Conservation (phyloP, 2,888 invertebrate genomes). For the Drosophila paranaensis region DNA sequence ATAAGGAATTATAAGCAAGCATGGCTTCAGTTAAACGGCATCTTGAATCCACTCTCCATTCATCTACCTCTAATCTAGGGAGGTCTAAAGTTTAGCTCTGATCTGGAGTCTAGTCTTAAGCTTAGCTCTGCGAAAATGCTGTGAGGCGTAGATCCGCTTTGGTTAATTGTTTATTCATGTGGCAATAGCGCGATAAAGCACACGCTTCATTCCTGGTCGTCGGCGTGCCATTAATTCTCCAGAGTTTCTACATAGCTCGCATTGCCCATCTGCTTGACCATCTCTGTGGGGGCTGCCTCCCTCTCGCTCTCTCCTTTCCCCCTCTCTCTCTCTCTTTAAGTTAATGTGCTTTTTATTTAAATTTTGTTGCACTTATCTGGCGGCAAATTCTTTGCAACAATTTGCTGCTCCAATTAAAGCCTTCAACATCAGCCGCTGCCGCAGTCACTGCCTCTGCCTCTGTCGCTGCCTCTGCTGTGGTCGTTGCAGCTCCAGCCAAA, state of each 20-base stretch:
- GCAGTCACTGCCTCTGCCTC: neutral
- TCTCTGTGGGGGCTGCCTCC: conserved; percentile 15
- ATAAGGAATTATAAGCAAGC: neutral
- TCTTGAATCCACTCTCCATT: neutral
- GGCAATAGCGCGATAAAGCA: conserved; percentile 28
- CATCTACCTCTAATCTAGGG: too few species aligned
- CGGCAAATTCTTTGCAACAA: conserved; percentile 76
- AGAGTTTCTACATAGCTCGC: conserved; percentile 56
- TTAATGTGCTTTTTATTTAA: conserved; percentile 59
- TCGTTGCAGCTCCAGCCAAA: neutral
- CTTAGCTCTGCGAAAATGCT: neutral
- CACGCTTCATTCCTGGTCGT: conserved; percentile 19
- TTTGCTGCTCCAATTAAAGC: conserved; percentile 77
- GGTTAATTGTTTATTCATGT: conserved; percentile 40
- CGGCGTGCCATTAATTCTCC: conserved; percentile 57
- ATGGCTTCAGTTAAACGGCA: neutral
- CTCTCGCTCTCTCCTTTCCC: neutral
- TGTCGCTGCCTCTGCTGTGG: neutral
- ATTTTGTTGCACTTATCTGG: conserved; percentile 59
- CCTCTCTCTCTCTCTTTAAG: neutral
- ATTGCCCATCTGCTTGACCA: conserved; percentile 71
- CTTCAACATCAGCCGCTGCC: conserved; percentile 9
- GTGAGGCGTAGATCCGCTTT: conserved; percentile 26
- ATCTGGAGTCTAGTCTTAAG: neutral
- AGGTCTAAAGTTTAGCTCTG: neutral